Evolutionary conservation across 2,113 vertebrate genomes (phyloP).

Genomic region (Pollimyrus isidori): DNA sequence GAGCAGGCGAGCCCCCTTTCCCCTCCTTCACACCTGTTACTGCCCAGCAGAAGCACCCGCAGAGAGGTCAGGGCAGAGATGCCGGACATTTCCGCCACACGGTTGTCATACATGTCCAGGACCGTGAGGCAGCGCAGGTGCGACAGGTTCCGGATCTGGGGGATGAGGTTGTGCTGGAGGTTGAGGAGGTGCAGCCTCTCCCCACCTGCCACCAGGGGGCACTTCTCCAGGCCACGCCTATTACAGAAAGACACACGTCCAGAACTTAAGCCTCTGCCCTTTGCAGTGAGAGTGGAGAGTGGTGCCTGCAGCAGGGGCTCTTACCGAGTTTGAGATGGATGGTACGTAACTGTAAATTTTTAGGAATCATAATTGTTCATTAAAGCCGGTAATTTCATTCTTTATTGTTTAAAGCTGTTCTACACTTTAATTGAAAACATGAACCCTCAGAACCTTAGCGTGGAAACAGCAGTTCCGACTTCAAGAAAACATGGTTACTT

Average conservation of each 20-base stretch:
- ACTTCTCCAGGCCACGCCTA: conserved; percentile 74
- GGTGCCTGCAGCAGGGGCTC: background rate
- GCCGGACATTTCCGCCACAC: conserved; percentile 80
- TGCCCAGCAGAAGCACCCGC: conserved; percentile 81
- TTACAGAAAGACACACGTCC: conserved; percentile 10
- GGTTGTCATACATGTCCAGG: conserved; percentile 86
- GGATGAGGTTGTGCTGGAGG: conserved; percentile 88
- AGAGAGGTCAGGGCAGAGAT: conserved; percentile 73
- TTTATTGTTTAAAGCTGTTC: background rate
- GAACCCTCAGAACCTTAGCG: background rate
- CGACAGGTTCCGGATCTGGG: conserved; percentile 75
- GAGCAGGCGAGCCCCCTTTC: background rate
- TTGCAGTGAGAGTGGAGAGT: background rate
- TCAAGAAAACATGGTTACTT: background rate
- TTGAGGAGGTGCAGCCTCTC: conserved; percentile 78
- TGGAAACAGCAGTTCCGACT: background rate
- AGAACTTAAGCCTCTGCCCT: background rate
- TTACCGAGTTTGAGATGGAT: background rate
- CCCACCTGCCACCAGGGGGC: conserved; percentile 71
- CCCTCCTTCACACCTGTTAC: conserved; percentile 73
- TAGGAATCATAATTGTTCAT: background rate
- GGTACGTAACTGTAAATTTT: background rate
- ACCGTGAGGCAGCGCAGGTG: conserved; percentile 78
- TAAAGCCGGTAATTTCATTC: background rate
- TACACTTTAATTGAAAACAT: background rate